phyloP scores from a whole-genome alignment of 2,113 vertebrate species.

The Pelecanus crispus region DNA sequence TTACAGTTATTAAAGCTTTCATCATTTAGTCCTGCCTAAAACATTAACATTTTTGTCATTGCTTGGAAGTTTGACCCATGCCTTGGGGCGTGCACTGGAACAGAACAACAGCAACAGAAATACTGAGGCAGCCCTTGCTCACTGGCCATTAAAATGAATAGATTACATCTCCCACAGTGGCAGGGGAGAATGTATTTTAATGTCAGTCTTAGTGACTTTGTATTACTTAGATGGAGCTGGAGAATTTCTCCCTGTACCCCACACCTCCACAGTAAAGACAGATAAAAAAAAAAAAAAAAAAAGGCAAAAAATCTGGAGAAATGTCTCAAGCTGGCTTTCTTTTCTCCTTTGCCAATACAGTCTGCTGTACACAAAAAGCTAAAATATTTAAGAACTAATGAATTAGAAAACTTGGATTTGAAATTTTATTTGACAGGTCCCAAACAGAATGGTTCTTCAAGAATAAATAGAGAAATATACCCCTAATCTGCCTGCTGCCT shows the following conservation, averaged over 20 bases:
- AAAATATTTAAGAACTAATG: slow-evolving; percentile 11
- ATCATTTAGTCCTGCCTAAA: neutral
- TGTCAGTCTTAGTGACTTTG: neutral
- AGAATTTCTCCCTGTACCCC: neutral
- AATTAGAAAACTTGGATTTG: slow-evolving; percentile 49
- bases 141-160: neutral
- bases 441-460: slow-evolving; percentile 10
- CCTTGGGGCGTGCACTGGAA: neutral
- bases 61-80: neutral
- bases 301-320: neutral
- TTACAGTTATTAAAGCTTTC: slow-evolving; percentile 32
- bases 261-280: neutral
- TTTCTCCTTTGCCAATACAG: neutral
- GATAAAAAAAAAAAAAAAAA: neutral
- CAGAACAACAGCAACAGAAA: neutral
- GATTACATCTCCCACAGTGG: neutral
- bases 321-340: neutral
- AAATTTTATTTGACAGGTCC: slow-evolving; percentile 30
- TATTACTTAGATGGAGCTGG: neutral
- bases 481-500: neutral
- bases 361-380: neutral
- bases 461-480: slow-evolving; percentile 25
- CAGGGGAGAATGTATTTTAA: neutral
- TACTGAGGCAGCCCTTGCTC: neutral
- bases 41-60: neutral